These are phyloP conservation scores for Hypanus sabinus DNA, from an alignment of 2,113 vertebrate genomes.

Conservation along the genomic window DNA sequence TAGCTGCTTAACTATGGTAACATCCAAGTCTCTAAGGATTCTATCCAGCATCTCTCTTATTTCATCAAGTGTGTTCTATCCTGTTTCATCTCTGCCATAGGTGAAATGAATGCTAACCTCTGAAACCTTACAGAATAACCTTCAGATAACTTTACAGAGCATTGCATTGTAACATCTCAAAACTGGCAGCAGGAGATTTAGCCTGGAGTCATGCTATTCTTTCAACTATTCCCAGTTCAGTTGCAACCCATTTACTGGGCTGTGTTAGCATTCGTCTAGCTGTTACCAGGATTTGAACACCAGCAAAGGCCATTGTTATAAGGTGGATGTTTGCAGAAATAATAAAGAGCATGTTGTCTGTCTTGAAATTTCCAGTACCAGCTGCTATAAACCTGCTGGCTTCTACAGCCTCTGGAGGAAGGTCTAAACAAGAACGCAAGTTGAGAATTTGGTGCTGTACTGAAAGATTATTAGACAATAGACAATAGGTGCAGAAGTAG, in stretches of 20 bases:
- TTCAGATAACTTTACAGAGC: background rate
- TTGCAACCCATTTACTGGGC: background rate
- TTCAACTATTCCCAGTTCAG: constrained; percentile 7
- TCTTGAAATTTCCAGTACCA: background rate
- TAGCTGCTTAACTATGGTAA: background rate
- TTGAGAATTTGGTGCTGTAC: no score
- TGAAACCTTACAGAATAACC: background rate
- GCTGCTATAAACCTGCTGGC: background rate
- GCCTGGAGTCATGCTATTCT: background rate
- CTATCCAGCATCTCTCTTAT: no score
- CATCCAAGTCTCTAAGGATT: background rate
- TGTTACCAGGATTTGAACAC: background rate
- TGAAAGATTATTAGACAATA: no score
- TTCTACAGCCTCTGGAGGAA: background rate
- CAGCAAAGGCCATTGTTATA: background rate
- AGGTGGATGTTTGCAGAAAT: background rate
- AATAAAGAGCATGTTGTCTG: background rate
- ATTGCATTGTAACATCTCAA: background rate
- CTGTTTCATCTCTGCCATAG: background rate
- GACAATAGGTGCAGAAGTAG: no score
- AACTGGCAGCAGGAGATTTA: background rate
- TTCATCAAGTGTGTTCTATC: background rate
- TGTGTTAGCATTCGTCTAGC: background rate
- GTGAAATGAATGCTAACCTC: background rate
- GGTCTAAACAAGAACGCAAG: background rate